Evolutionary conservation across 30 jellyfish, hydroid and myxozoan species (phyloP).

Genomic region (Pelagia noctiluca): DNA sequence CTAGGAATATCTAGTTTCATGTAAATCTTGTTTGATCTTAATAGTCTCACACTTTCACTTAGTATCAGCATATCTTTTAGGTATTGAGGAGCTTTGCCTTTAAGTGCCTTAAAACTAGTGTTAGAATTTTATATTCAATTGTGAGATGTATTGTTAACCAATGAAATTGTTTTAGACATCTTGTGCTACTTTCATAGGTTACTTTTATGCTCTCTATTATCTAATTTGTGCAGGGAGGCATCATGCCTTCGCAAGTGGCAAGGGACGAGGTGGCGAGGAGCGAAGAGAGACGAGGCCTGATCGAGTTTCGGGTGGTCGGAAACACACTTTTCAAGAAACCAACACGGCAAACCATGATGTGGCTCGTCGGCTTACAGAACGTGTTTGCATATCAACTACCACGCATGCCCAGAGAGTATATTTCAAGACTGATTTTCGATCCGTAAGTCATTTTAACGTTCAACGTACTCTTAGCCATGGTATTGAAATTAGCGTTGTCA

Average conservation of each 20-base stretch:
- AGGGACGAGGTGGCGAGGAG: conserved; percentile 97
- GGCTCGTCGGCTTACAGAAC: conserved; percentile 95
- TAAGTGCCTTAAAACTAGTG: background rate
- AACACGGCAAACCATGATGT: conserved; percentile 93
- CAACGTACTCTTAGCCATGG: too few relatives aligned
- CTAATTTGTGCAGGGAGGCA: conserved; percentile 78
- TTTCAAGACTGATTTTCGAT: conserved; percentile 91
- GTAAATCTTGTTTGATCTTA: too few relatives aligned
- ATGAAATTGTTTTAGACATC: too few relatives aligned
- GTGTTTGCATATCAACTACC: conserved; percentile 95
- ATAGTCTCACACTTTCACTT: too few relatives aligned
- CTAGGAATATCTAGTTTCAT: too few relatives aligned
- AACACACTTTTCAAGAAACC: conserved; percentile 89
- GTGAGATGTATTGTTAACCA: background rate
- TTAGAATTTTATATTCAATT: background rate
- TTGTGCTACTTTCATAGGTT: too few relatives aligned
- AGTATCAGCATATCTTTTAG: too few relatives aligned
- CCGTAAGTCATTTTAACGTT: conserved; percentile 86
- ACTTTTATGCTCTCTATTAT: background rate
- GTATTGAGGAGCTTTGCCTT: too few relatives aligned
- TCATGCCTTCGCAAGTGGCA: conserved; percentile 94
- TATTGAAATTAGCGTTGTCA: too few relatives aligned
- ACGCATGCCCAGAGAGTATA: conserved; percentile 96
- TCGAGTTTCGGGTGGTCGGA: conserved; percentile 95
- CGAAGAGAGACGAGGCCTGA: conserved; percentile 95